A percentile compares a stretch with the other conserved stretches of the same genome.
phyloP scores from a whole-genome alignment of 2,113 vertebrate genomes.

The Nothobranchius furzeri region DNA sequence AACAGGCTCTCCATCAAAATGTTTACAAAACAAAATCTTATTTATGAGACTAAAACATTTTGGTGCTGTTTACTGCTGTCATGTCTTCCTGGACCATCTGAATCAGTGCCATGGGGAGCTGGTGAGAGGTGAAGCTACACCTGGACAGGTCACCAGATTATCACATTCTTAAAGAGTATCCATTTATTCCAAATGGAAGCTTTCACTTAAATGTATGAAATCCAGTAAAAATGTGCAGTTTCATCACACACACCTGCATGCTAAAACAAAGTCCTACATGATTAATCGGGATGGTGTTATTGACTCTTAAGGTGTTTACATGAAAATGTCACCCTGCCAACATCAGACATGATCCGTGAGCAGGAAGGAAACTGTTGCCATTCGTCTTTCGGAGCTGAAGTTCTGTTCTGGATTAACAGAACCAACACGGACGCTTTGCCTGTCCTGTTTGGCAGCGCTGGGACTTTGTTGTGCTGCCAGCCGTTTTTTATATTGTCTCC shows the following conservation, averaged over 20 bases:
- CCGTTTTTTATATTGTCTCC: slow-evolving; percentile 31
- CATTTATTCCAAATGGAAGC: no score
- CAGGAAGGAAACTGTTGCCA: slow-evolving; percentile 1
- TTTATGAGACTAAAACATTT: no score
- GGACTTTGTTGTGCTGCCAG: slow-evolving; percentile 19
- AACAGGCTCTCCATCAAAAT: no score
- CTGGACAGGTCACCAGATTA: no score
- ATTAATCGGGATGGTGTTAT: slow-evolving; percentile 20
- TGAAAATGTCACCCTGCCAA: slow-evolving; percentile 12
- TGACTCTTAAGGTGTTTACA: slow-evolving; percentile 37
- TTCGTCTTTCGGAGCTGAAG: slow-evolving; percentile 9
- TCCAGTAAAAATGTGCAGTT: no score
- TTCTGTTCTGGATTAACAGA: slow-evolving; percentile 28
- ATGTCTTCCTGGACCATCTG: no score
- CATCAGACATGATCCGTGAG: neutral
- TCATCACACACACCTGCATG: neutral
- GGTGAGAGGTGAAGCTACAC: no score
- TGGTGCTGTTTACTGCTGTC: no score
- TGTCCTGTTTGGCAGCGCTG: slow-evolving; percentile 33
- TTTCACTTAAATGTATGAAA: neutral
- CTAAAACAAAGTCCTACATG: slow-evolving; percentile 22
- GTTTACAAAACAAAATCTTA: no score
- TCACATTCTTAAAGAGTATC: no score
- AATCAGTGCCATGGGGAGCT: no score
- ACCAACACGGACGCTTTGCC: slow-evolving; percentile 44